Evolutionary conservation across 2,113 vertebrate species (phyloP), one percentile per base, ranked within the genome.

Genomic region (Phyllopteryx taeniolatus): DNA sequence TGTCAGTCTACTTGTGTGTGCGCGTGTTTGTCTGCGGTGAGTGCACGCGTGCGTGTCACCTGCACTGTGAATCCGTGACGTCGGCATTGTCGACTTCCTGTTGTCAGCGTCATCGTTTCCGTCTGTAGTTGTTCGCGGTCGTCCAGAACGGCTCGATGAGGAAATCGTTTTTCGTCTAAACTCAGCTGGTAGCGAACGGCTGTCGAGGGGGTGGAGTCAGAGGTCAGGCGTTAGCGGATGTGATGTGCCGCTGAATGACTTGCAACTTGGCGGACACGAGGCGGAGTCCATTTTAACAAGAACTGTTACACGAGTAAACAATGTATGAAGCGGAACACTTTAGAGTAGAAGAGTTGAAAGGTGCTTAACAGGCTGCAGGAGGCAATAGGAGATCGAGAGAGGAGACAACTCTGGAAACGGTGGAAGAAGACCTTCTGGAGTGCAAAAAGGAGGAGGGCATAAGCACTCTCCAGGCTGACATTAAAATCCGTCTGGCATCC

Each of bases 151-250:
- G 95, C 96, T 70, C 96, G 85, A 0, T 95, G 90, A 0, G 92
- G 92, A 64, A 96, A 95, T 19, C 96, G 86, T 8, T 90, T 92
- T 86, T 96, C 96, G 0, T 98, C 96, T 51, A 98, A 87, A 74
- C 87, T 90, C 56, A 93, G 83, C 0, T 89, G 94, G 89, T 92
- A 96, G 72, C 81, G 90, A 71, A 94, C 86, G 0, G 78, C 97
- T 99, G 84, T 1, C 19, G 35, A 44, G 12, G 20, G n/a, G 14
- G 43, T 27, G 12, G 46, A 15, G 66, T n/a, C 39, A 59, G 6
- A 27, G 7, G 20, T 60, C 62, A 35, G 14, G 13, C 11, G 20
- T 49, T 15, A 42, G 9, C 2, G 61, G 9, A 19, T 42, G 31
- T 35, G 57, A 8, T 33, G 27, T 8, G 4, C 13, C 1, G 27